Evolutionary conservation across 2,888 invertebrate genomes (phyloP), one percentile per base, ranked within the genome.

Genomic region (Agriopis aurantiaria): DNA sequence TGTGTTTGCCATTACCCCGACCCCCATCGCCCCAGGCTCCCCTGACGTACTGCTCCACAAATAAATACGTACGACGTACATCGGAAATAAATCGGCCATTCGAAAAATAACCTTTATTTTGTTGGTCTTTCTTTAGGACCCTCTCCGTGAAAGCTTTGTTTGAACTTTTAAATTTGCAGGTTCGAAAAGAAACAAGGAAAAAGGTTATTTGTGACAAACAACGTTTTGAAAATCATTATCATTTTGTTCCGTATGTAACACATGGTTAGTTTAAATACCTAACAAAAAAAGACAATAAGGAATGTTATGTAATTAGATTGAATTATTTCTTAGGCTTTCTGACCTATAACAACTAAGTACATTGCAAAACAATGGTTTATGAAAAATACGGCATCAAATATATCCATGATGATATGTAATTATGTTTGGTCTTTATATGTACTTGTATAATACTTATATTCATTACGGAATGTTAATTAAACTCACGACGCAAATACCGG

Each of bases 41-140:
- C 82, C 82, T 86, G 88, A 86, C 73, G 80, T 85, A 84, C 83
- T 80, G 82, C 83, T 86, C 82, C 81, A 82, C 88, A 88, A 91
- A 91, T 90, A 91, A 91, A 89, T 90, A 90, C 83, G 78, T 82
- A 82, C 83, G 84, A 85, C 84, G 81, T 86, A 88, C 86, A 82
- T 80, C 78, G 78, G 78, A 83, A 85, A 89, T 91, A 91, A 89
- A 89, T 89, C 88, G 80, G 80, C 82, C 82, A 85, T 87, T 86
- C 82, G 82, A 85, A 86, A 90, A 87, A 84, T 82, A 87, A 87
- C 82, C 80, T 79, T 84, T 82, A 81, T 80, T 81, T 80, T 75
- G 68, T 62, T 61, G 69, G 51, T 52, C 33, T 59, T 60, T 63
- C 51, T 56, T 62, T 62, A 43, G 9, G 43, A 45, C 52, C 43